phyloP scores from a whole-genome alignment of 2,888 invertebrate genomes.

The Furcula furcula region DNA sequence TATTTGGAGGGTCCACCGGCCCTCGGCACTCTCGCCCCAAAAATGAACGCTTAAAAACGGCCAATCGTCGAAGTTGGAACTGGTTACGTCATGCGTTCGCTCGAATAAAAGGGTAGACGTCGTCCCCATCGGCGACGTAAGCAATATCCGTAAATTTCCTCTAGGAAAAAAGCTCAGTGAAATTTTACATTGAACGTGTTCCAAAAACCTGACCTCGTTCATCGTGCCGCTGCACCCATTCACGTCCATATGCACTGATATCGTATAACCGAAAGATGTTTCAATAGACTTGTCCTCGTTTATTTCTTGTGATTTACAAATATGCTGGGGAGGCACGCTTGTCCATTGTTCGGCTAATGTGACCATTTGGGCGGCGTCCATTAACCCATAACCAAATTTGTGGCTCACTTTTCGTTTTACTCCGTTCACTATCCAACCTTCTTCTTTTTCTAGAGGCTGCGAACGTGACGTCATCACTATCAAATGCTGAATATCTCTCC shows the following conservation, averaged over 20 bases:
- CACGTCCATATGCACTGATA: constrained; percentile 93
- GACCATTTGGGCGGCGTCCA: constrained; percentile 98
- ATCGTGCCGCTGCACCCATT: constrained; percentile 94
- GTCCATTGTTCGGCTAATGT: constrained; percentile 96
- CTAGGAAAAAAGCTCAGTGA: constrained; percentile 95
- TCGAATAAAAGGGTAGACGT: constrained; percentile 96
- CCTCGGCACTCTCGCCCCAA: constrained; percentile 97
- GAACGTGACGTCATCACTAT: constrained; percentile 95
- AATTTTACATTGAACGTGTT: constrained; percentile 98
- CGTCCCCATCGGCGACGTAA: constrained; percentile 97
- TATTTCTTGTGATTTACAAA: constrained; percentile 95
- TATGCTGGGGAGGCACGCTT: constrained; percentile 96
- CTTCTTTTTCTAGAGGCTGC: constrained; percentile 93
- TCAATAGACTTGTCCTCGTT: constrained; percentile 92
- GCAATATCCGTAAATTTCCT: constrained; percentile 93
- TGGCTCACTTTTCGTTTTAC: constrained; percentile 96
- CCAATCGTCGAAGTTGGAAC: constrained; percentile 98
- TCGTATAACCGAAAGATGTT: constrained; percentile 87
- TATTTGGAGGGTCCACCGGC: constrained; percentile 93
- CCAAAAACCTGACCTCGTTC: constrained; percentile 94
- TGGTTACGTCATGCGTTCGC: constrained; percentile 93
- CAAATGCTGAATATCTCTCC: constrained; percentile 99
- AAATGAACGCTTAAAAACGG: constrained; percentile 99
- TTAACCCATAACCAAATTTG: constrained; percentile 99
- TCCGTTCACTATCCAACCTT: constrained; percentile 96